phyloP scores from a whole-genome alignment of 1,140 invertebrate genomes.

The Metopolophium dirhodum region DNA sequence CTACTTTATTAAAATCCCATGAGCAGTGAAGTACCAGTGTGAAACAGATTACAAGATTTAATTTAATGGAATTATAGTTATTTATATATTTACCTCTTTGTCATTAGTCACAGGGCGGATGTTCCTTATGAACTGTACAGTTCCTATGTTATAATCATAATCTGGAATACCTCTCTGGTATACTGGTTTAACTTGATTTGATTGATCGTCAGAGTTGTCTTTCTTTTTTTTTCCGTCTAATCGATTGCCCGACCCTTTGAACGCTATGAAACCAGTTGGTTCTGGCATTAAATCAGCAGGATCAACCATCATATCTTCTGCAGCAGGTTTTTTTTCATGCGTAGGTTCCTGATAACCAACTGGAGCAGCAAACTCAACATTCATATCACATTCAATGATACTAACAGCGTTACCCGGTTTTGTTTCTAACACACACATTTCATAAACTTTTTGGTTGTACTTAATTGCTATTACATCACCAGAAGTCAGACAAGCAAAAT shows the following conservation, averaged over 20 bases:
- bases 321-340: constrained; percentile 62
- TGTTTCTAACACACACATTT: constrained; percentile 94
- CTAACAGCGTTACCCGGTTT: constrained; percentile 94
- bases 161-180: constrained; percentile 91
- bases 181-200: constrained; percentile 62
- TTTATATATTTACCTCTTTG: constrained; percentile 30
- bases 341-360: constrained; percentile 92
- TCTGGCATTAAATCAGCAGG: constrained; percentile 74
- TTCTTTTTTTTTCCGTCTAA: constrained; percentile 68
- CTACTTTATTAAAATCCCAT: too few species aligned
- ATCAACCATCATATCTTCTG: constrained; percentile 72
- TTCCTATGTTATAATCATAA: constrained; percentile 87
- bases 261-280: constrained; percentile 77
- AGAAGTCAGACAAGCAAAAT: constrained; percentile 96
- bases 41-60: background rate
- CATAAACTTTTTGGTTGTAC: constrained; percentile 95
- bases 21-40: too few species aligned
- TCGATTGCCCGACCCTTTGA: constrained; percentile 70
- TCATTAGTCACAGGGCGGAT: constrained; percentile 64
- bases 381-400: constrained; percentile 99
- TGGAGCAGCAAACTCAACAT: constrained; percentile 96
- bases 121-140: constrained; percentile 80
- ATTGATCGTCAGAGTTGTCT: constrained; percentile 58
- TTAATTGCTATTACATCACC: constrained; percentile 97
- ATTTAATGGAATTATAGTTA: background rate